phyloP scores from a whole-genome alignment of 1,140 invertebrate species.

The Copidosoma floridanum region DNA sequence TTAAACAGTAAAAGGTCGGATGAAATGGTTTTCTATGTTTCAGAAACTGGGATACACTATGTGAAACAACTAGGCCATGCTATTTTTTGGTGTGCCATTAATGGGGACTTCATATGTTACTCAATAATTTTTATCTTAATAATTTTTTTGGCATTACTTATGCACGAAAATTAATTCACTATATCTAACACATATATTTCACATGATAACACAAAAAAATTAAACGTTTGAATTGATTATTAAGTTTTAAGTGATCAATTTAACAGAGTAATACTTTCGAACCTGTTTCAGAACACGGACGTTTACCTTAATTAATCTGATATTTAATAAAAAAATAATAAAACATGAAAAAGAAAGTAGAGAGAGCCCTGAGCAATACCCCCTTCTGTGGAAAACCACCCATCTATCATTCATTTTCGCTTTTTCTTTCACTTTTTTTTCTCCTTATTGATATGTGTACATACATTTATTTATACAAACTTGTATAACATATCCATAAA shows the following conservation, averaged over 20 bases:
- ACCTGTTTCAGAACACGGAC: not conserved
- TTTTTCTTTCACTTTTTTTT: no score
- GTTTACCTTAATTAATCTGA: not conserved
- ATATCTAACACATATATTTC: not conserved
- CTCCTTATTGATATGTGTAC: no score
- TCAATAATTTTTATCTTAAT: not conserved
- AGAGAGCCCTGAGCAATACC: no score
- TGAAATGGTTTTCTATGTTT: not conserved
- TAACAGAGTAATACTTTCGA: not conserved
- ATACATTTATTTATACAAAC: no score
- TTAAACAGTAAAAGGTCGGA: not conserved
- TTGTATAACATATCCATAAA: no score
- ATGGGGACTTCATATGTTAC: not conserved
- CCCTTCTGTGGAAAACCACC: no score
- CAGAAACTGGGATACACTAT: not conserved
- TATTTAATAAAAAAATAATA: no score
- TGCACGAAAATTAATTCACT: not conserved
- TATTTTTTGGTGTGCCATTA: no score
- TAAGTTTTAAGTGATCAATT: not conserved
- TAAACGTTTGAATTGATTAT: not conserved
- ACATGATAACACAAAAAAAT: not conserved
- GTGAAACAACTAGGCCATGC: not conserved
- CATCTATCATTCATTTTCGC: no score
- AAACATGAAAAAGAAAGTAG: no score
- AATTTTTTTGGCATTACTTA: not conserved